Percentiles rank a stretch among this genome's conserved stretches.
Evolutionary conservation across 2,888 invertebrate genomes (phyloP).

Genomic region (Diarsia rubi): DNA sequence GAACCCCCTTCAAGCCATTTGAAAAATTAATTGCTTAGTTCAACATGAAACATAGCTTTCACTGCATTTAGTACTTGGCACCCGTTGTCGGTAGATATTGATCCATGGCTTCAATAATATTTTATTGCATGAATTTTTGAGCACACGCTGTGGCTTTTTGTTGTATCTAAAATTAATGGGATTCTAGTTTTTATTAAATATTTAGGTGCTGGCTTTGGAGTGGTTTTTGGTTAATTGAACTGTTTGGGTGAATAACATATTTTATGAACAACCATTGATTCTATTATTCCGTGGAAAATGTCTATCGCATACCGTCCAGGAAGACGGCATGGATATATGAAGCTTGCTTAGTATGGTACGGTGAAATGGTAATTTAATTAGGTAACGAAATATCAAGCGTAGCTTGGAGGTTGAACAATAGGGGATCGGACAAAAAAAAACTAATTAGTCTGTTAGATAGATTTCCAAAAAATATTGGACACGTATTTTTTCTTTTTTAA

Average conservation of each 20-base stretch:
- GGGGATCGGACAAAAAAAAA: too few species aligned
- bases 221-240: not conserved
- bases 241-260: not conserved
- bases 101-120: conserved; percentile 42
- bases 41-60: conserved; percentile 42
- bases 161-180: not conserved
- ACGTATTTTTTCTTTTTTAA: too few species aligned
- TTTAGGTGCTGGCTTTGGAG: not conserved
- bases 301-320: too few species aligned
- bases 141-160: conserved; percentile 19
- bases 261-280: too few species aligned
- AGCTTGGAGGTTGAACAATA: too few species aligned
- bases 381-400: too few species aligned
- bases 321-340: too few species aligned
- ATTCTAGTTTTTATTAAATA: not conserved
- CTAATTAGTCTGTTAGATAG: too few species aligned
- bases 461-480: too few species aligned
- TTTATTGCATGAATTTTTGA: conserved; percentile 41
- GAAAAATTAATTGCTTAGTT: conserved; percentile 60
- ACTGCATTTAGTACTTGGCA: conserved; percentile 39
- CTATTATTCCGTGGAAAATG: too few species aligned
- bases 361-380: too few species aligned
- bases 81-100: conserved; percentile 24
- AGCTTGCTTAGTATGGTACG: too few species aligned
- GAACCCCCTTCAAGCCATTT: conserved; percentile 44